phyloP scores from a whole-genome alignment of 2,113 vertebrate genomes.

The Dicerorhinus sumatrensis region DNA sequence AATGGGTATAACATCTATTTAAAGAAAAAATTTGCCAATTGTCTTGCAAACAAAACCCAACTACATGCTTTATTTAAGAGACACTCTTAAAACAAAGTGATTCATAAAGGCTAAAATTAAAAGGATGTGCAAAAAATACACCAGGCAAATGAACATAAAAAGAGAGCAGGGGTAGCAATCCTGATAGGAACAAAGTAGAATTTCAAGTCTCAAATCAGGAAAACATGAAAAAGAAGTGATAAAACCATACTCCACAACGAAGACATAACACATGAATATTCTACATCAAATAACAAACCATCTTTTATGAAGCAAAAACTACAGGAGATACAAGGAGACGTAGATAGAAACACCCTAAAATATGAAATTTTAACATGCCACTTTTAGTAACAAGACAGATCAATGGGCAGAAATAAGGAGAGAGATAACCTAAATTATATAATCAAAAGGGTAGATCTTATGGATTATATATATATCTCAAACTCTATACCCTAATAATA shows the following conservation, averaged over 20 bases:
- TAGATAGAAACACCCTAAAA: neutral
- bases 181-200: neutral
- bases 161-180: neutral
- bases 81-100: neutral
- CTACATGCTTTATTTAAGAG: neutral
- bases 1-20: neutral
- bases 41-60: neutral
- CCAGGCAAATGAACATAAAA: neutral
- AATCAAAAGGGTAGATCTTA: neutral
- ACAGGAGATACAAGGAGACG: neutral
- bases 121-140: neutral
- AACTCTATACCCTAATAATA: neutral
- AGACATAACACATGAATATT: neutral
- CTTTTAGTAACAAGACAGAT: neutral
- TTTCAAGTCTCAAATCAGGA: neutral
- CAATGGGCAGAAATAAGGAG: neutral
- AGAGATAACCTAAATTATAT: neutral
- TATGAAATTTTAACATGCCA: neutral
- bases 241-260: neutral
- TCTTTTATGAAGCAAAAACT: neutral
- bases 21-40: neutral
- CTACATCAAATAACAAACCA: neutral
- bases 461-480: neutral
- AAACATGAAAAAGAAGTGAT: neutral
- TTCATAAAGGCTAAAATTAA: neutral